These are phyloP conservation scores for Alentia gelatinosa DNA, from an alignment of 2,888 invertebrate genomes.

Conservation along the genomic window DNA sequence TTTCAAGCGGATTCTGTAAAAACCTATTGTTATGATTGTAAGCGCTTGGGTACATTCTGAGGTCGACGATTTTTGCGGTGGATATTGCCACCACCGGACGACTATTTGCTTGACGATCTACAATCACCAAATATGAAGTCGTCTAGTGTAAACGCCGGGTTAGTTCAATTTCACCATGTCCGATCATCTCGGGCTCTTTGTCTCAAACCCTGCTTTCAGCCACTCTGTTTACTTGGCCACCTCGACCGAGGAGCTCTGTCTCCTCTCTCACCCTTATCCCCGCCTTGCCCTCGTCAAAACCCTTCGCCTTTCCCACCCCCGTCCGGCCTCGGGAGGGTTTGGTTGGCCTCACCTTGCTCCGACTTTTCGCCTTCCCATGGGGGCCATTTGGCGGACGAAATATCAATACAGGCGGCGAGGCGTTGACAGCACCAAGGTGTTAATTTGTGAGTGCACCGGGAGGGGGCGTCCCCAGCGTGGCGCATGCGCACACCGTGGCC, in stretches of 20 bases:
- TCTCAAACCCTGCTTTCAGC: background rate
- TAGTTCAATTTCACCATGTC: too few species aligned
- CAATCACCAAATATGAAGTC: too few species aligned
- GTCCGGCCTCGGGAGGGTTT: background rate
- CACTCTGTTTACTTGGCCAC: background rate
- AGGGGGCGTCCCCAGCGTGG: background rate
- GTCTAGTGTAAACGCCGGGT: too few species aligned
- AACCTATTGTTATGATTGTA: too few species aligned
- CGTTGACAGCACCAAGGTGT: background rate
- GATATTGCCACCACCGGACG: too few species aligned
- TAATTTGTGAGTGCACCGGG: background rate
- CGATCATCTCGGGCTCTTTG: too few species aligned
- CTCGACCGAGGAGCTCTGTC: background rate
- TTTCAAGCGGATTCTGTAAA: too few species aligned
- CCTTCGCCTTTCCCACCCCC: background rate
- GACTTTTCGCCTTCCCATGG: background rate
- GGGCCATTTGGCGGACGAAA: background rate
- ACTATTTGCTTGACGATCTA: too few species aligned
- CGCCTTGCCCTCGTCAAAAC: background rate
- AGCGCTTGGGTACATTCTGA: too few species aligned
- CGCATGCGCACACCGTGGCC: background rate
- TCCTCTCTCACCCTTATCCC: background rate
- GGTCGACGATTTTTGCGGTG: too few species aligned
- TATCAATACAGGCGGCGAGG: conserved; percentile 7
- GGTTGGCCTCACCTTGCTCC: background rate